These are phyloP conservation scores for Ophthalmolycus amberensis DNA, from an alignment of 2,113 vertebrate genomes.

Conservation along the genomic window DNA sequence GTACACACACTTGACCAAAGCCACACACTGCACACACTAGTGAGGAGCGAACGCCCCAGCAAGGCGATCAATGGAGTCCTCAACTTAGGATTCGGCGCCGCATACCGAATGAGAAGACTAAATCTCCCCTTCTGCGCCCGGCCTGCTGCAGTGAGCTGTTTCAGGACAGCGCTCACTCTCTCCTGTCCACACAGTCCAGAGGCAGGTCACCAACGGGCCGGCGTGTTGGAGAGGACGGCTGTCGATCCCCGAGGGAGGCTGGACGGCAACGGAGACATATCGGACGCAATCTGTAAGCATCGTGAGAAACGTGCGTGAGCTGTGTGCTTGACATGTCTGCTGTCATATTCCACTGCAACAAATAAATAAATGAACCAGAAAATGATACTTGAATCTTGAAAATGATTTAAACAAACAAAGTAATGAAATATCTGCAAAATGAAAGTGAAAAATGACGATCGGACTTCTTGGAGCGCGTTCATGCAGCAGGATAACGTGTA, in stretches of 20 bases:
- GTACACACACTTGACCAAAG: conserved; percentile 50
- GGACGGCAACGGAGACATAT: conserved; percentile 58
- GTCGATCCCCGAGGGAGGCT: conserved; percentile 76
- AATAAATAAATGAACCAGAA: no score
- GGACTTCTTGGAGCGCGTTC: neutral
- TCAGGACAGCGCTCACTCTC: conserved; percentile 74
- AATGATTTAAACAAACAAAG: neutral
- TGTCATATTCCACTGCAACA: neutral
- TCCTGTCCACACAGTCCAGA: conserved; percentile 74
- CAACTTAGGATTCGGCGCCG: conserved; percentile 73
- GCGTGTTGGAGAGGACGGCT: conserved; percentile 66
- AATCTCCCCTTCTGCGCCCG: conserved; percentile 57
- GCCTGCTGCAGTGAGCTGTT: conserved; percentile 79
- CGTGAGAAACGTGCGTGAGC: neutral
- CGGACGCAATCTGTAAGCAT: neutral
- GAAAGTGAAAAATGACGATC: neutral
- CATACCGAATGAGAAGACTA: conserved; percentile 79
- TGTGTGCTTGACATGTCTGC: neutral
- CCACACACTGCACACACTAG: conserved; percentile 63
- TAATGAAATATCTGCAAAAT: no score
- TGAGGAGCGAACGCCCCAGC: conserved; percentile 59
- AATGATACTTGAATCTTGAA: neutral
- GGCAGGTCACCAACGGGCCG: conserved; percentile 72
- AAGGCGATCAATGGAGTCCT: conserved; percentile 75
- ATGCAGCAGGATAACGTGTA: no score